Percentiles rank a stretch among this genome's conserved stretches.
These are phyloP conservation scores for Sterrhoptilus dennistouni DNA, from an alignment of 2,113 vertebrate genomes.

Conservation along the genomic window DNA sequence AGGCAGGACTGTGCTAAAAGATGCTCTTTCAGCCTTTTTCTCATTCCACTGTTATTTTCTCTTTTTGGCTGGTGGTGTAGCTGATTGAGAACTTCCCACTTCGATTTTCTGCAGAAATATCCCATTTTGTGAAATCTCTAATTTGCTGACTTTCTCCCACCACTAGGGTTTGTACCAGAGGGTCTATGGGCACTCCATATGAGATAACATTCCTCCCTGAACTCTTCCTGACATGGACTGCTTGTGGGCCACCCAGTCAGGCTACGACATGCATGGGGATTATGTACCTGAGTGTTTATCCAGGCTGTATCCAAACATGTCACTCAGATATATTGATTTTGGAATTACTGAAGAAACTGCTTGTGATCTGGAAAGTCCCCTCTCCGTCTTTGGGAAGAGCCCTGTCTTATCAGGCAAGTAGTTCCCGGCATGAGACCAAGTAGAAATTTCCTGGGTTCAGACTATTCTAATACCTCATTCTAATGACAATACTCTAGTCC, in stretches of 20 bases:
- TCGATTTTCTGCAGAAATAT: background rate
- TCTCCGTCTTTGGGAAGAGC: background rate
- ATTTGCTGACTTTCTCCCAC: background rate
- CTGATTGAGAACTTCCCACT: background rate
- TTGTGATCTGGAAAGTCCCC: constrained; percentile 11
- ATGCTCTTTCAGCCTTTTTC: background rate
- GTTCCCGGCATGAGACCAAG: background rate
- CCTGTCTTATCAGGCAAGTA: background rate
- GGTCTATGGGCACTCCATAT: background rate
- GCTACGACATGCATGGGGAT: background rate
- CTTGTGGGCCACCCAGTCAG: background rate
- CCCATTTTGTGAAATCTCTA: background rate
- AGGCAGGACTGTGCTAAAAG: background rate
- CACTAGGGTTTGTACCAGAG: background rate
- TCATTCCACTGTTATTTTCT: background rate
- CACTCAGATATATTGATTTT: background rate
- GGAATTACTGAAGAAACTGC: background rate
- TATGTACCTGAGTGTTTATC: background rate
- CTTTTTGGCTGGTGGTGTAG: background rate
- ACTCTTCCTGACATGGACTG: background rate
- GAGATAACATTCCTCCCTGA: background rate
- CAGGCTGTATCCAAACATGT: background rate
- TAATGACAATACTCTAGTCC: background rate
- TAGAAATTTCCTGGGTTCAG: background rate
- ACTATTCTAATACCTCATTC: background rate